A percentile compares a stretch with the other conserved stretches of the same genome.
Evolutionary conservation across 2,888 invertebrate genomes (phyloP).

Genomic region (Leucoma salicis): DNA sequence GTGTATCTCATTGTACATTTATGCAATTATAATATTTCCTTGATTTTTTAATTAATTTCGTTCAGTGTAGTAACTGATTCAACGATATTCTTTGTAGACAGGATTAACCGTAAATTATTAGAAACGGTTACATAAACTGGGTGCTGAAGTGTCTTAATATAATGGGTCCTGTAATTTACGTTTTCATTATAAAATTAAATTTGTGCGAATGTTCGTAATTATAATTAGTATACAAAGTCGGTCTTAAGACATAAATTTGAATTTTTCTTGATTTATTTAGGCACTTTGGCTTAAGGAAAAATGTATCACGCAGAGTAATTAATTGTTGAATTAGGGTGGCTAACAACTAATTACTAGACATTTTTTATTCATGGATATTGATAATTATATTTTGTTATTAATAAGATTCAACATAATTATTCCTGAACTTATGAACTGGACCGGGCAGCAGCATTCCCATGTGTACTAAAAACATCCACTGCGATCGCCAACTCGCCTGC

Average conservation of each 20-base stretch:
- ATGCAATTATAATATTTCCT: too few relatives aligned
- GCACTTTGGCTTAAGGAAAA: conserved; percentile 3
- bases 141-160: conserved; percentile 29
- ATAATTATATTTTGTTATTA: too few relatives aligned
- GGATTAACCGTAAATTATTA: conserved; percentile 43
- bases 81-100: conserved; percentile 33
- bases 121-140: conserved; percentile 41
- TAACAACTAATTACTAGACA: not conserved
- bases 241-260: conserved; percentile 5
- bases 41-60: too few relatives aligned
- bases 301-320: conserved; percentile 4
- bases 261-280: conserved; percentile 13
- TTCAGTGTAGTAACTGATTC: conserved; percentile 27
- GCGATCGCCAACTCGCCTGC: too few relatives aligned
- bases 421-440: too few relatives aligned
- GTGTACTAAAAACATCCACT: too few relatives aligned
- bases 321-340: conserved; percentile 2
- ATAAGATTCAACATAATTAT: too few relatives aligned
- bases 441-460: too few relatives aligned
- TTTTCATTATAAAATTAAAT: conserved; percentile 36
- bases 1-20: too few relatives aligned
- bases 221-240: conserved; percentile 18
- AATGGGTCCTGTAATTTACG: conserved; percentile 29
- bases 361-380: too few relatives aligned
- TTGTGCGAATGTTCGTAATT: conserved; percentile 24